phyloP scores from a whole-genome alignment of 2,797 vertebrate genomes.

The Spondyliosoma cantharus region DNA sequence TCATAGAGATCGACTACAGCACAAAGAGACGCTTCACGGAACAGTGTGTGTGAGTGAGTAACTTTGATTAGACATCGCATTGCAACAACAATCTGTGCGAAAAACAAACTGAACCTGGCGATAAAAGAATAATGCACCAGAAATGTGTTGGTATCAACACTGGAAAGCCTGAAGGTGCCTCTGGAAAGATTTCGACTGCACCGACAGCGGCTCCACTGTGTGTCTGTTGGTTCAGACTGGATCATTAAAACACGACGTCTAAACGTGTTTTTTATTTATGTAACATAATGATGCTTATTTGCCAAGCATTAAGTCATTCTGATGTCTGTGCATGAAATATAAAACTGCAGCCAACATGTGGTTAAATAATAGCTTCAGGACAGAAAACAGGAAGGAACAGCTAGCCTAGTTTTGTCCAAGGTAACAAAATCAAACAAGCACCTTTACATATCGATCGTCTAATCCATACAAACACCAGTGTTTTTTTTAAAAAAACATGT shows the following conservation, averaged over 20 bases:
- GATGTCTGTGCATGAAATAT: background rate
- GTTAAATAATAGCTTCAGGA: background rate
- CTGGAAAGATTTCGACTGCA: background rate
- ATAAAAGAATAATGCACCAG: background rate
- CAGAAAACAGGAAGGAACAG: background rate
- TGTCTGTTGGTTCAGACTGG: background rate
- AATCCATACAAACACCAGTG: background rate
- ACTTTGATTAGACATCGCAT: background rate
- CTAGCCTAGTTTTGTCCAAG: background rate
- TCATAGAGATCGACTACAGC: constrained; percentile 28
- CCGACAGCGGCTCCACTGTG: background rate
- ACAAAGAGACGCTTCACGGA: background rate
- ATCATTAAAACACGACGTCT: background rate
- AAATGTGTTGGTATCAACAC: background rate
- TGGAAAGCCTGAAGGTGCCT: background rate
- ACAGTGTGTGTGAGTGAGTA: background rate
- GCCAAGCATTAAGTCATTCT: no score
- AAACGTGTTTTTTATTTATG: background rate
- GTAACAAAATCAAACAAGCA: background rate
- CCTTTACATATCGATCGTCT: background rate
- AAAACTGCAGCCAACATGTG: background rate
- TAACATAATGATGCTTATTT: background rate
- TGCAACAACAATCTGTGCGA: background rate
- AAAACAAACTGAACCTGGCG: background rate
- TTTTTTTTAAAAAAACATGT: background rate